Conservation (phyloP, 2,888 invertebrate species). For the Limnephilus auricula region DNA sequence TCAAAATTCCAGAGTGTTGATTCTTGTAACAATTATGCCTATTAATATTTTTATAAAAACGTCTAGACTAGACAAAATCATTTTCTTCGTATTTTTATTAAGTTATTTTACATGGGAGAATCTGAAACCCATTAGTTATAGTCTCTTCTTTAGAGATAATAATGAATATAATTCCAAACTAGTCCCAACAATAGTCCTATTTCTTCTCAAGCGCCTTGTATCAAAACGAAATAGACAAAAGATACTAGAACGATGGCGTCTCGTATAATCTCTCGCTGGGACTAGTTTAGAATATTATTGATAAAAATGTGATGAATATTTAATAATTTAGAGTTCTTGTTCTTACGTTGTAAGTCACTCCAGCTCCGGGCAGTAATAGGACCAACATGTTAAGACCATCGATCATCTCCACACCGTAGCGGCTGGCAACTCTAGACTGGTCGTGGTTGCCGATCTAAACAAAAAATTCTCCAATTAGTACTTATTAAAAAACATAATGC, state of each 20-base stretch:
- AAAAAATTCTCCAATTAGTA: neutral
- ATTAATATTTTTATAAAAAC: neutral
- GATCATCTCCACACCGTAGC: slow-evolving; percentile 82
- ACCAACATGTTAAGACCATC: slow-evolving; percentile 91
- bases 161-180: too few relatives aligned
- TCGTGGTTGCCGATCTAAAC: slow-evolving; percentile 88
- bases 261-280: too few relatives aligned
- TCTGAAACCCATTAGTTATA: neutral
- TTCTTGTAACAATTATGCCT: neutral
- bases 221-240: too few relatives aligned
- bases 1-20: neutral
- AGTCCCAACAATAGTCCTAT: too few relatives aligned
- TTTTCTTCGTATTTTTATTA: neutral
- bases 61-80: neutral
- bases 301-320: too few relatives aligned
- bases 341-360: slow-evolving; percentile 88
- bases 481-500: too few relatives aligned
- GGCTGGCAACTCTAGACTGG: slow-evolving; percentile 82
- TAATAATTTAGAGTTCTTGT: neutral
- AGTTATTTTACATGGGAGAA: neutral
- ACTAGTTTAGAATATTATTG: too few relatives aligned
- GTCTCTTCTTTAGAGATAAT: too few relatives aligned
- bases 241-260: too few relatives aligned
- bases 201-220: too few relatives aligned
- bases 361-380: slow-evolving; percentile 89